Evolutionary conservation across 2,797 vertebrate species (phyloP).

Genomic region (Naso thynnoides): DNA sequence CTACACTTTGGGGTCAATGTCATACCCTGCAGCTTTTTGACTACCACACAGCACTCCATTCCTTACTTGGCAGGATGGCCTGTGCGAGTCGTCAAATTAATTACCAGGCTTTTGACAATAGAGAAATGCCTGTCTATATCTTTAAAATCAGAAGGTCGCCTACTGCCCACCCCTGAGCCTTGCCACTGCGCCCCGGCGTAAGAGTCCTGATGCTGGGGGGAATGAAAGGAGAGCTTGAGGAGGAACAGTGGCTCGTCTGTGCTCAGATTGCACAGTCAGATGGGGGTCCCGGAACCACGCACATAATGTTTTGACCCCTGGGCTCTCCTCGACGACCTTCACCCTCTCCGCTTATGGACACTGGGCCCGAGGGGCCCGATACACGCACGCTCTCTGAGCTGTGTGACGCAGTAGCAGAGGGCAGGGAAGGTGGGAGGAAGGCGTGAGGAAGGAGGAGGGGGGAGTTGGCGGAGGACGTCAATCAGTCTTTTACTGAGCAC

Average conservation of each 20-base stretch:
- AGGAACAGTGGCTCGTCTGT: conserved; percentile 85
- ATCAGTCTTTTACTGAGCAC: conserved; percentile 64
- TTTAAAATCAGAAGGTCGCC: conserved; percentile 85
- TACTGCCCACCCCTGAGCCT: conserved; percentile 68
- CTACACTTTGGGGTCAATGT: conserved; percentile 71
- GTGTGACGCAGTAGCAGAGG: conserved; percentile 70
- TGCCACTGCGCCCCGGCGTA: conserved; percentile 51
- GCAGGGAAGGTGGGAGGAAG: conserved; percentile 45
- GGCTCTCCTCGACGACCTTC: conserved; percentile 69
- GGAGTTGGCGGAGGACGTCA: conserved; percentile 46
- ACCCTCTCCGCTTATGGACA: conserved; percentile 73
- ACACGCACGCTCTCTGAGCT: conserved; percentile 61
- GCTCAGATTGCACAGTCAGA: conserved; percentile 57
- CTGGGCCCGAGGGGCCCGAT: conserved; percentile 65
- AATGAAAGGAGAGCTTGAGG: conserved; percentile 84
- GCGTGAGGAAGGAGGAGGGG: conserved; percentile 21
- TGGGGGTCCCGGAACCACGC: conserved; percentile 85
- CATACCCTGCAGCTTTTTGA: conserved; percentile 73
- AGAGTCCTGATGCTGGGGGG: conserved; percentile 63
- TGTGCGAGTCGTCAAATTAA: conserved; percentile 61
- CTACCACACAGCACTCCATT: conserved; percentile 45
- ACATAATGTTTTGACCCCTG: conserved; percentile 84
- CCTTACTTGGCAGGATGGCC: conserved; percentile 47
- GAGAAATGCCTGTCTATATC: conserved; percentile 83
- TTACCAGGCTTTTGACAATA: conserved; percentile 69